A percentile compares a stretch with the other conserved stretches of the same genome.
These are phyloP conservation scores for Leptinotarsa defecta DNA, from an alignment of 1,140 invertebrate species.

Conservation along the genomic window DNA sequence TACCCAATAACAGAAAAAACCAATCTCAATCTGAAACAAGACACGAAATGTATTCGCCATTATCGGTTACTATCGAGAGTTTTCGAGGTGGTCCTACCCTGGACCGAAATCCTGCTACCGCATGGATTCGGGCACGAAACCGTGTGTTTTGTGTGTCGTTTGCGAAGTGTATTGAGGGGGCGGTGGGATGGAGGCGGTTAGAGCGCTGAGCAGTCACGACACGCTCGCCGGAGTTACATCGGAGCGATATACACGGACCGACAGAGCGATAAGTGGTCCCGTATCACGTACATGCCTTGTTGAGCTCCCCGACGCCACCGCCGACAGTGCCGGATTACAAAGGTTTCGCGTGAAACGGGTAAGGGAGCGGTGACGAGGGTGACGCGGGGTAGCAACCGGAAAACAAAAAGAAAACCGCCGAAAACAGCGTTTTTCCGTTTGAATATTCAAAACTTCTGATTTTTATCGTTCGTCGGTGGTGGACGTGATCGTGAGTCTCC, in stretches of 20 bases:
- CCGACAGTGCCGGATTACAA: neutral
- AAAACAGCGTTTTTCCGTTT: no score
- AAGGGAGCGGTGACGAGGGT: neutral
- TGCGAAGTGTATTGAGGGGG: slow-evolving; percentile 8
- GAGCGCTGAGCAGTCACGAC: slow-evolving; percentile 30
- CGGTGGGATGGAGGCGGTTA: neutral
- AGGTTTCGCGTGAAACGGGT: neutral
- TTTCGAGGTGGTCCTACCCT: neutral
- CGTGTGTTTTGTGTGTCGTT: slow-evolving; percentile 22
- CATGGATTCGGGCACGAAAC: slow-evolving; percentile 19
- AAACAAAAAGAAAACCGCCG: no score
- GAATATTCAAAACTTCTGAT: no score
- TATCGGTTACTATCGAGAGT: neutral
- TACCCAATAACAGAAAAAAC: no score
- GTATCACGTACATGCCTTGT: slow-evolving; percentile 37
- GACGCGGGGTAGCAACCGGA: neutral
- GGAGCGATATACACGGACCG: slow-evolving; percentile 31
- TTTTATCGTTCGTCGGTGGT: no score
- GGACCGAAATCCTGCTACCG: neutral
- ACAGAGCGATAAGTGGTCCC: slow-evolving; percentile 37
- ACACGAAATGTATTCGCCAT: no score
- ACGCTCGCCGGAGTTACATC: slow-evolving; percentile 14
- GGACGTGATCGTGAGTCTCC: no score
- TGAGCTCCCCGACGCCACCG: slow-evolving; percentile 14
- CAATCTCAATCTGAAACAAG: no score